Conservation (phyloP, 2,888 invertebrate genomes). For the Cheilosia pagana region DNA sequence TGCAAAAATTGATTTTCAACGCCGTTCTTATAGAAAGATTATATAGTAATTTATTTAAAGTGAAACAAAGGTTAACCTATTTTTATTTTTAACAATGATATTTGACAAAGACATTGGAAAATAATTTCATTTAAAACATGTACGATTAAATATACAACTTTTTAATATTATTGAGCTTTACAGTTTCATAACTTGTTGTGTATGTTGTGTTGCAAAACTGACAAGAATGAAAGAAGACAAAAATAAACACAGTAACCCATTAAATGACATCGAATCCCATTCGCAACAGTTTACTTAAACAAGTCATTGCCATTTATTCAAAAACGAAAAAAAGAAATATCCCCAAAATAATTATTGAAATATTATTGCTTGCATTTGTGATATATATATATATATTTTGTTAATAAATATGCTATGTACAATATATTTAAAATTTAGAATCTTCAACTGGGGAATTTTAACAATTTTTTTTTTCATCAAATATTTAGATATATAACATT, state of each 20-base stretch:
- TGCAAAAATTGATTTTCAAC: not conserved
- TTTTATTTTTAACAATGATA: not conserved
- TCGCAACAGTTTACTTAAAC: no score
- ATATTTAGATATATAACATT: no score
- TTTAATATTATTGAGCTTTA: no score
- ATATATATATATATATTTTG: not conserved
- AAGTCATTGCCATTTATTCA: no score
- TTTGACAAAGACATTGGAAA: not conserved
- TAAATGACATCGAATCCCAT: no score
- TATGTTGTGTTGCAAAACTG: no score
- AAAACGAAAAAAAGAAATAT: not conserved
- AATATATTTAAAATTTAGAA: conserved; percentile 21
- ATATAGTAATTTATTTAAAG: not conserved
- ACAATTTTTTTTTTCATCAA: conserved; percentile 1
- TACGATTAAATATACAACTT: no score
- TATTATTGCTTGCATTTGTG: conserved; percentile 26
- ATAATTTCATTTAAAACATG: no score
- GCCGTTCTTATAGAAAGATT: conserved; percentile 4
- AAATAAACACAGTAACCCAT: no score
- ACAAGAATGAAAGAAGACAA: no score
- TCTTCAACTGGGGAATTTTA: conserved; percentile 1
- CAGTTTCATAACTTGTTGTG: no score
- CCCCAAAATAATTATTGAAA: conserved; percentile 9
- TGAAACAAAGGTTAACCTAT: not conserved
- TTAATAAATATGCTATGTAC: conserved; percentile 2